Base-by-base conservation (phyloP, 2,797 vertebrate genomes). In the Parambassis ranga region DNA sequence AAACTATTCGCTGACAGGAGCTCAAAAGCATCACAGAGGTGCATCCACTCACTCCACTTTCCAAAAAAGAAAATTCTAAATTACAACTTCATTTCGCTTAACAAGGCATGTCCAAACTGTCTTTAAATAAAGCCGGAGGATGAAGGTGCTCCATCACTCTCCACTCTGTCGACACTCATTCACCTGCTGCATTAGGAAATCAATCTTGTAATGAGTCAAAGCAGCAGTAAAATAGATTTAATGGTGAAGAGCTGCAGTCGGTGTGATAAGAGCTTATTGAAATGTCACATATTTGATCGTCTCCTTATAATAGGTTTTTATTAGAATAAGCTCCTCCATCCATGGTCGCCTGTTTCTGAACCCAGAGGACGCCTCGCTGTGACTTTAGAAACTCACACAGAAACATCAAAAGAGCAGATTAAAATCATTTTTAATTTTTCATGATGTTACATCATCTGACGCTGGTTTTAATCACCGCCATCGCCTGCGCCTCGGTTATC, bases 191-290 rank as follows among this genome's bases (percentile, higher is more conserved):
- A 76, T 76, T 80, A 69, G 60, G 58, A 56, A 78, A 73, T 75
- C 61, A 64, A 65, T 79, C 36, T 39, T 63, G 26, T 63, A 65
- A 80, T 60, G 64, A 84, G 64, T 84, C 43, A 68, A 71, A 73
- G 59, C 53, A 26, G 70, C 49, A 44, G 39, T 76, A 49, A 70
- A 73, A 70, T 32, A 42, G 39, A 69, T 76, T 69, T 77, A 64
- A 71, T 57, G 60, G 65, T 14, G 59, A 52, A 18, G 65, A 41
- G 48, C 69, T 56, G 67, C 51, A 60, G 66, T 46, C 44, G 16
- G 22, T 3, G 19, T 48, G 60, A 75, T 65, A 67, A 77, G 60
- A 76, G 57, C 71, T 73, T 68, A 65, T 73, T 68, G 66, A 71
- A 72, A 69, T 59, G 75, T 50, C 61, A 62, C 59, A 47, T 36